A percentile compares a stretch with the other conserved stretches of the same genome.
Conservation (phyloP, 2,113 vertebrate genomes). For the Passer montanus region DNA sequence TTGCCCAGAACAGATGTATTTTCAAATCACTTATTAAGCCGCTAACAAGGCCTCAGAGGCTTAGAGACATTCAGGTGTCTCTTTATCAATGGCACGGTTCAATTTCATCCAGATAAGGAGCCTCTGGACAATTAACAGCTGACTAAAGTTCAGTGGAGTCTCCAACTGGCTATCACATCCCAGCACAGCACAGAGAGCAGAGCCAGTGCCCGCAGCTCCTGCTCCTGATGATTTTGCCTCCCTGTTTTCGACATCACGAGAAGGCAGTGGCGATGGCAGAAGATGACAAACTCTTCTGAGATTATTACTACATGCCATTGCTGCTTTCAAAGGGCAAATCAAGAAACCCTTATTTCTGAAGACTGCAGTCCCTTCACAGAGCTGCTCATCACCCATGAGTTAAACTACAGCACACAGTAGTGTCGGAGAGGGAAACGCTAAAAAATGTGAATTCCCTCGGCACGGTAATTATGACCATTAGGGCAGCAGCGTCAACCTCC, state of each 20-base stretch:
- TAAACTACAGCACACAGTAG: accelerated
- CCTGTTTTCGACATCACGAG: background rate
- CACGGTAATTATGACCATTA: background rate
- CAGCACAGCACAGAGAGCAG: background rate
- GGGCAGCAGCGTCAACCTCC: background rate
- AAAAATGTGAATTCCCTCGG: background rate
- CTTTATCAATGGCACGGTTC: constrained; percentile 38
- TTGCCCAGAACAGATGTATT: constrained; percentile 53
- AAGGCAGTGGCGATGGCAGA: background rate
- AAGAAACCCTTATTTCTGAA: background rate
- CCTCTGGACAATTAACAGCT: constrained; percentile 20
- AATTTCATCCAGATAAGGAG: constrained; percentile 41
- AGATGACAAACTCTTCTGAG: background rate
- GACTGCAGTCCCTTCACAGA: background rate
- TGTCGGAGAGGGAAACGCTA: background rate
- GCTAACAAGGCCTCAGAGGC: constrained; percentile 47
- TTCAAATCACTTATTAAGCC: constrained; percentile 38
- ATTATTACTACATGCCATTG: background rate
- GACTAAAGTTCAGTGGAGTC: background rate
- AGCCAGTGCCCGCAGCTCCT: background rate
- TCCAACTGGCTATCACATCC: background rate
- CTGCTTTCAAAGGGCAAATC: background rate
- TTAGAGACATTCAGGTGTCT: constrained; percentile 28
- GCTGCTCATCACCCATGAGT: background rate
- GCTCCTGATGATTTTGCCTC: background rate